Conservation (phyloP, 2,113 vertebrate genomes). For the Myotis brandtii region DNA sequence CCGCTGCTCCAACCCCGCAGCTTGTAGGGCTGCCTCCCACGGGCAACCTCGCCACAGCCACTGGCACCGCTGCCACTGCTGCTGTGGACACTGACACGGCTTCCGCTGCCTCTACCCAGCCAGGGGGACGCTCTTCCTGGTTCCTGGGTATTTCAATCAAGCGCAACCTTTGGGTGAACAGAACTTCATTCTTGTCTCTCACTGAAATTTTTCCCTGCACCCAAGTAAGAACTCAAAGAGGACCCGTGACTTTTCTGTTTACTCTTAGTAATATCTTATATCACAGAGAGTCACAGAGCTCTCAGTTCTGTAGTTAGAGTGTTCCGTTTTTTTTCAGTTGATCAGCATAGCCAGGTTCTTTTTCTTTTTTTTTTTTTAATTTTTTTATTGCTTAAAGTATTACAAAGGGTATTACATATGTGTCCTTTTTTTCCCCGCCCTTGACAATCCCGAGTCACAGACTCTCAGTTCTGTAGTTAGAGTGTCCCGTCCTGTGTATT, state of each 20-base stretch:
- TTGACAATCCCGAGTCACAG: no score
- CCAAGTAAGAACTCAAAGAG: neutral
- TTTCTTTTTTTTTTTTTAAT: no score
- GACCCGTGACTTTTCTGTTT: neutral
- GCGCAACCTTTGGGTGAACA: neutral
- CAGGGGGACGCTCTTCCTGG: neutral
- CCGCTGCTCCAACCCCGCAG: neutral
- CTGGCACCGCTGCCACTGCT: neutral
- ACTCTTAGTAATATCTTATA: neutral
- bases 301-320: neutral
- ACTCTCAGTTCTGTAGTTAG: no score
- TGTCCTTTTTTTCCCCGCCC: no score
- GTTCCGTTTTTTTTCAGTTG: no score
- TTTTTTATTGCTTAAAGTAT: no score
- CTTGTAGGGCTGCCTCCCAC: fast-evolving
- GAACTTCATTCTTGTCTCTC: neutral
- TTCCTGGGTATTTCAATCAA: neutral
- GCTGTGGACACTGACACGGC: neutral
- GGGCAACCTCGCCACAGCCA: neutral
- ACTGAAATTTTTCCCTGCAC: neutral
- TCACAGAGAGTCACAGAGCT: neutral
- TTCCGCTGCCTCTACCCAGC: neutral
- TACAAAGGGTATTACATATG: no score
- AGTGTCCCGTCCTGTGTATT: neutral
- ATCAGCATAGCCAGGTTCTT: no score